phyloP scores from a whole-genome alignment of 2,113 vertebrate genomes.

The Prunella himalayana region DNA sequence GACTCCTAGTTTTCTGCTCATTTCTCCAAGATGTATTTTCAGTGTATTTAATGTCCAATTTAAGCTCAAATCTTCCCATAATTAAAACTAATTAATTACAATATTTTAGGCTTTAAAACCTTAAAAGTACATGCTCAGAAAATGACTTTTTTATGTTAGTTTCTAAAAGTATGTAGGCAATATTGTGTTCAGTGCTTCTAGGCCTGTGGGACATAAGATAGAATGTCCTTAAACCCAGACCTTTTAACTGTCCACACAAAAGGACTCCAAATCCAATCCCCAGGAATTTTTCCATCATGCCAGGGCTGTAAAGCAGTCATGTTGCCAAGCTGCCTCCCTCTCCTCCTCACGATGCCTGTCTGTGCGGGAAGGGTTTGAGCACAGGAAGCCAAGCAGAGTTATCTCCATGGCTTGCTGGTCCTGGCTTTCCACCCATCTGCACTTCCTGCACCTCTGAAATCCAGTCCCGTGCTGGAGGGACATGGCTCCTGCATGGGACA shows the following conservation, averaged over 20 bases:
- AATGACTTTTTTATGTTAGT: not conserved
- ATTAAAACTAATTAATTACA: not conserved
- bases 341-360: not conserved
- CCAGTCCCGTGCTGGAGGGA: not conserved
- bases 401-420: not conserved
- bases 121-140: not conserved
- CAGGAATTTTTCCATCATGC: not conserved
- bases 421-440: not conserved
- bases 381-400: not conserved
- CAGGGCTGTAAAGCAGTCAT: accelerated
- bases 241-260: not conserved
- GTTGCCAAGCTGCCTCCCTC: not conserved
- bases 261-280: not conserved
- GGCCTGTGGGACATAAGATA: not conserved
- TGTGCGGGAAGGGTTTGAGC: not conserved
- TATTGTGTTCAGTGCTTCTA: not conserved
- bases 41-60: not conserved
- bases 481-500: not conserved
- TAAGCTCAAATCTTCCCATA: not conserved
- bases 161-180: not conserved
- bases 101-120: not conserved
- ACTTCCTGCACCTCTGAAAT: not conserved
- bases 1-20: not conserved
- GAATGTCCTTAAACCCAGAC: not conserved
- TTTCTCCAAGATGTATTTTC: not conserved